These are phyloP conservation scores for Sciurus niger DNA, from an alignment of 2,113 vertebrate species.

Conservation along the genomic window DNA sequence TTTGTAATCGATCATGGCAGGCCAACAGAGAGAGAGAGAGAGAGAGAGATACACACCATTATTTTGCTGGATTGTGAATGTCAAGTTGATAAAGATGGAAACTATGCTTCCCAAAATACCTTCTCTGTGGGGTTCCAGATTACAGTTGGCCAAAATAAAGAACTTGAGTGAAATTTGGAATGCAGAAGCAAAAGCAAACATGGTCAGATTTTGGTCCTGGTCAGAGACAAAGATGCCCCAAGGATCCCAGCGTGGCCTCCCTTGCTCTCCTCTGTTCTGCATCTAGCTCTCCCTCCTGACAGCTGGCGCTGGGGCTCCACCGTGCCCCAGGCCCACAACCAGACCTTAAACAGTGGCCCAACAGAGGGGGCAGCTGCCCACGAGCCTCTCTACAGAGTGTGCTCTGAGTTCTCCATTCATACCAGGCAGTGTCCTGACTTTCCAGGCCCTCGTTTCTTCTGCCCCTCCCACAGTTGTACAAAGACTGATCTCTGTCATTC, in stretches of 20 bases:
- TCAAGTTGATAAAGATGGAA: slow-evolving; percentile 42
- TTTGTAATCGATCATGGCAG: neutral
- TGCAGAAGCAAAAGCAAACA: neutral
- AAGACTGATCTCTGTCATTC: neutral
- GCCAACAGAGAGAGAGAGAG: neutral
- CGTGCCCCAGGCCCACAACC: neutral
- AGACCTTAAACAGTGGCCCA: neutral
- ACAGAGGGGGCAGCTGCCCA: neutral
- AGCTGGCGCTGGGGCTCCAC: no score
- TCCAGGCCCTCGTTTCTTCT: neutral
- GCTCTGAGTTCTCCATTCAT: neutral
- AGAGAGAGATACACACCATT: neutral
- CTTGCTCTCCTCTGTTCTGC: neutral
- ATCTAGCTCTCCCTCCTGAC: neutral
- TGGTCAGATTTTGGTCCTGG: neutral
- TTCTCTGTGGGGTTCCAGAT: neutral
- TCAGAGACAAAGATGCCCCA: neutral
- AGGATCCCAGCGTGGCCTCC: neutral
- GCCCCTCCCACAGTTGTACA: neutral
- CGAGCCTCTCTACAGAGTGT: neutral
- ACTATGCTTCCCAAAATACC: neutral
- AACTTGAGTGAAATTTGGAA: neutral
- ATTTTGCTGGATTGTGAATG: neutral
- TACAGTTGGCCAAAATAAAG: slow-evolving; percentile 17
- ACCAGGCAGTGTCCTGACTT: neutral